Evolutionary conservation across 2,888 invertebrate species (phyloP).

Genomic region (Diarsia brunnea): DNA sequence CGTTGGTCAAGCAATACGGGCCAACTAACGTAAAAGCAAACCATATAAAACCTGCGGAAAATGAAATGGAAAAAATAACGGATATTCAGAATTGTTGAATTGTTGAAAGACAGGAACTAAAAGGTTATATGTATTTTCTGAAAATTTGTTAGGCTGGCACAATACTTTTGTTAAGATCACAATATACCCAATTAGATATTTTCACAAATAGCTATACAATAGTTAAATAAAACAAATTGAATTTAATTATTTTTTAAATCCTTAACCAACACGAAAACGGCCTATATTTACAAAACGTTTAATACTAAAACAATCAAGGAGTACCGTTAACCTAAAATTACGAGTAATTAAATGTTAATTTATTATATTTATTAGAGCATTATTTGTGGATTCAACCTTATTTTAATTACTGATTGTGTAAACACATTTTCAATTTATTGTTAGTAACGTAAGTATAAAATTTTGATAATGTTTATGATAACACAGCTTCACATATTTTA

Average conservation of each 20-base stretch:
- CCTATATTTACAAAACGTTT: background rate
- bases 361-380: constrained; percentile 39
- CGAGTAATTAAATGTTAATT: constrained; percentile 50
- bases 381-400: constrained; percentile 20
- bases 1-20: background rate
- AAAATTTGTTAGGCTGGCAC: no score
- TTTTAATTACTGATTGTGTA: constrained; percentile 49
- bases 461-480: constrained; percentile 2
- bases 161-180: no score
- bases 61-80: background rate
- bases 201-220: no score
- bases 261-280: background rate
- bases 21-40: background rate
- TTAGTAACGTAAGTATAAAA: constrained; percentile 19
- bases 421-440: constrained; percentile 38
- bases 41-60: background rate
- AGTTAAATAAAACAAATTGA: no score
- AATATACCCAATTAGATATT: no score
- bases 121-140: no score
- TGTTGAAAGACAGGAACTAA: background rate
- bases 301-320: constrained; percentile 7
- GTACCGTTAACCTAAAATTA: constrained; percentile 30
- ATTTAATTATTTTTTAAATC: no score
- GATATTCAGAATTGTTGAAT: background rate
- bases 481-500: background rate